Evolutionary conservation across 1,140 invertebrate species (phyloP), one percentile per base, ranked within the genome.

Genomic region (Drosophila hydei): DNA sequence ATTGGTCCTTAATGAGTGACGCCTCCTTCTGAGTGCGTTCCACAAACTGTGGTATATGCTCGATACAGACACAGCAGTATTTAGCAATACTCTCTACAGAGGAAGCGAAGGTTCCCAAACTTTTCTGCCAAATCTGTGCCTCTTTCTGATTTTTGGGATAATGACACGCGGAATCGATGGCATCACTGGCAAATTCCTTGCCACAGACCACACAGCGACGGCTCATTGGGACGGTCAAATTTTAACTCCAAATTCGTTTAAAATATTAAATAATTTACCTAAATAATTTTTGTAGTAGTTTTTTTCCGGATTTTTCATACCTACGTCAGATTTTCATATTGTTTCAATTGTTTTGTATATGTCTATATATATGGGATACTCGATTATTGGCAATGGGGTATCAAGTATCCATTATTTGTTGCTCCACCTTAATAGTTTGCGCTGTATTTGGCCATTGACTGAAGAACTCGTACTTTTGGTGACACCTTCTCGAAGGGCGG

Each of bases 11-110:
- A 9, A 55, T 54, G 4, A 55, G 59, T 1, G 50, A 42, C 0
- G 68, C 58, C 21, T 83, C 59, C 42, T 30, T 27, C 25, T 79
- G 71, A 38, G 84, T 65, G n/a, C 73, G 60, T 23, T 59, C 50
- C 47, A 89, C 75, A 33, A 89, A 89, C 9, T 89, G 56, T 1
- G 83, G 84, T 14, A 88, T 88, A 19, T 88, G 83, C 33, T 69
- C 47, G 14, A 89, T 72, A 36, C 83, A 88, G 14, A 88, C 84
- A 51, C 83, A 89, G 23, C 79, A 88, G 16, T 48, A 38, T 1
- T 64, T 42, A 9, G 56, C 61, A 4, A 88, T 83, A 8, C 61
- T 54, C 0, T 74, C 62, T 21, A 83, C 16, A 12, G 60, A 42
- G 23, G 67, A 60, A 1, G 51, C 48, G 9, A 38, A 36, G 47